These are phyloP conservation scores for Theristicus caerulescens DNA, from an alignment of 2,113 vertebrate genomes.

Conservation along the genomic window DNA sequence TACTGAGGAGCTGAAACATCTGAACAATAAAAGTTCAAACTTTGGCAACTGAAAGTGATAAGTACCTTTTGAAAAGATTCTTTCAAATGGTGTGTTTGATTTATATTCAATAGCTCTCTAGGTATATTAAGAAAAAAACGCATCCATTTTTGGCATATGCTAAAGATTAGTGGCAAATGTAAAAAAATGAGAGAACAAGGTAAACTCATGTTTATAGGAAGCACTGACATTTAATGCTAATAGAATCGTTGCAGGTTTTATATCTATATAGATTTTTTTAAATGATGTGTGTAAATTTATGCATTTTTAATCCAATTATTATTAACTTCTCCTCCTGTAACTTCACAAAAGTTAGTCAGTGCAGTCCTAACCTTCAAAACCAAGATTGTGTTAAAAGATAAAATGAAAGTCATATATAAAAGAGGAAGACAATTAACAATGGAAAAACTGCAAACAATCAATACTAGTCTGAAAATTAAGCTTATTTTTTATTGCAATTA, in stretches of 20 bases:
- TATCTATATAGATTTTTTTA: not conserved
- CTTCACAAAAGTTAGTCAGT: not conserved
- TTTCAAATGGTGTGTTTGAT: not conserved
- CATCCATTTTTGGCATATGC: not conserved
- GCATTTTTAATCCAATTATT: not conserved
- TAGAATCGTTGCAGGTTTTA: not conserved
- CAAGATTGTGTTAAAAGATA: not conserved
- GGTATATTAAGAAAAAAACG: not conserved
- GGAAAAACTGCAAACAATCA: not conserved
- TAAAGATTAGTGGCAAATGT: not conserved
- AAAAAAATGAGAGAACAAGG: not conserved
- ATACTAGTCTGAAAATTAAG: not conserved
- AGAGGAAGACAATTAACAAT: not conserved
- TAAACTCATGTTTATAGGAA: not conserved
- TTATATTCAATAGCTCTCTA: not conserved
- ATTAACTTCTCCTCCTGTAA: not conserved
- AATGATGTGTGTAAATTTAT: not conserved
- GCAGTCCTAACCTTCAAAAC: not conserved
- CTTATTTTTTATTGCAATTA: not conserved
- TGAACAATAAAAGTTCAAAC: not conserved
- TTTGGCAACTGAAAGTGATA: conserved; percentile 1
- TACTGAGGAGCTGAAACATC: not conserved
- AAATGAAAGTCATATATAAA: not conserved
- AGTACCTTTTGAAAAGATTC: not conserved
- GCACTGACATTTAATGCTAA: not conserved